Evolutionary conservation across 2,113 vertebrate genomes (phyloP), one percentile per base, ranked within the genome.

Genomic region (Ranitomeya imitator): DNA sequence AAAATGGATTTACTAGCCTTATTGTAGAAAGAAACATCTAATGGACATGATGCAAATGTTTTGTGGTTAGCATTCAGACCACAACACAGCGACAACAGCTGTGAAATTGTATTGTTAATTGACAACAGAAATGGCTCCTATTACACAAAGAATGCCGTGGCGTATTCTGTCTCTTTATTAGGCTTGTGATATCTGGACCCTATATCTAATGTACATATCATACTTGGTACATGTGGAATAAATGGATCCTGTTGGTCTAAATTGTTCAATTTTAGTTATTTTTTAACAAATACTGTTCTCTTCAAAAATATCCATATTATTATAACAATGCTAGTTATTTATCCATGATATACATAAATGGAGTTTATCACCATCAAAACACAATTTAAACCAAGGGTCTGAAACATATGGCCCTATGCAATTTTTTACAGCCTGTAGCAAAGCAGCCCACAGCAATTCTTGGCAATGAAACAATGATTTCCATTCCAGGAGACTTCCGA

Each of bases 1-100:
- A 94, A 94, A 93, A 57, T 51, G 92, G 92, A 92, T 95, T 94
- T 95, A 90, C 85, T 78, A 87, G 91, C 90, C 91, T 93, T 93
- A 92, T 88, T 91, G 90, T 90, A 94, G 91, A 93, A 90, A 91
- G 87, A 89, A 93, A 85, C 83, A 89, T 90, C 81, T 88, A 88
- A 88, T 88, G 71, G 86, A 54, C 79, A 63, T 65, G 37, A 86
- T 79, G 85, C 77, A 86, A 86, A 86, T 93, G 93, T 93, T 93
- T 91, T 92, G 89, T n/a, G 59, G 74, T 93, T 91, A 93, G 92
- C 92, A 92, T 92, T 87, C 21, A 90, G 89, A 13, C 90, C 73
- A 23, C 0, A 81, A 88, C 89, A 92, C 92, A 94, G 79, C 88
- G 79, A 90, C 93, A 91, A 85, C 90, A 89, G 81, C 89, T 89